Evolutionary conservation across 2,888 invertebrate species (phyloP).

Genomic region (Oeneis ivallda): DNA sequence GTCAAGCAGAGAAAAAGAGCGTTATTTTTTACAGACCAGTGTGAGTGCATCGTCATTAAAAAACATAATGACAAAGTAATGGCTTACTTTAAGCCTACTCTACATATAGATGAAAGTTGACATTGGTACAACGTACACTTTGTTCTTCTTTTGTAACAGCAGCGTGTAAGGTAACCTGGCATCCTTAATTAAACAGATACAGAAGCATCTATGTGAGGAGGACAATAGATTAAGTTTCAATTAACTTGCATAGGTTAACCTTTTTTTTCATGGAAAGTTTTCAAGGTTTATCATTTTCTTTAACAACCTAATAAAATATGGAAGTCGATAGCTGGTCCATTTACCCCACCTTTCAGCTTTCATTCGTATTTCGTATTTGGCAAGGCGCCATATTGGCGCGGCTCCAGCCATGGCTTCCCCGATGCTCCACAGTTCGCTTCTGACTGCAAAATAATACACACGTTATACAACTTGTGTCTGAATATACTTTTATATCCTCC

Average conservation of each 20-base stretch:
- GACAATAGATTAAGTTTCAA: background rate
- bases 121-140: no score
- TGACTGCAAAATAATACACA: conserved; percentile 55
- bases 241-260: background rate
- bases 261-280: background rate
- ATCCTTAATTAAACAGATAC: no score
- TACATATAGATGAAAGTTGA: no score
- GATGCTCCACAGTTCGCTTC: conserved; percentile 56
- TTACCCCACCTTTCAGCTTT: conserved; percentile 49
- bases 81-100: no score
- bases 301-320: background rate
- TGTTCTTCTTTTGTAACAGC: no score
- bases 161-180: no score
- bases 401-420: conserved; percentile 57
- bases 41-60: no score
- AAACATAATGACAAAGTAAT: no score
- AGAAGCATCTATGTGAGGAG: no score
- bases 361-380: conserved; percentile 80
- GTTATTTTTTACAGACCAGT: no score
- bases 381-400: conserved; percentile 73
- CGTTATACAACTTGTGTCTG: conserved; percentile 43
- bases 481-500: conserved; percentile 4
- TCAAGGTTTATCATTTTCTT: background rate
- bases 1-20: no score
- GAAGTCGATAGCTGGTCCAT: conserved; percentile 33